phyloP scores from a whole-genome alignment of 2,888 invertebrate species.

The Drosophila seclusa region DNA sequence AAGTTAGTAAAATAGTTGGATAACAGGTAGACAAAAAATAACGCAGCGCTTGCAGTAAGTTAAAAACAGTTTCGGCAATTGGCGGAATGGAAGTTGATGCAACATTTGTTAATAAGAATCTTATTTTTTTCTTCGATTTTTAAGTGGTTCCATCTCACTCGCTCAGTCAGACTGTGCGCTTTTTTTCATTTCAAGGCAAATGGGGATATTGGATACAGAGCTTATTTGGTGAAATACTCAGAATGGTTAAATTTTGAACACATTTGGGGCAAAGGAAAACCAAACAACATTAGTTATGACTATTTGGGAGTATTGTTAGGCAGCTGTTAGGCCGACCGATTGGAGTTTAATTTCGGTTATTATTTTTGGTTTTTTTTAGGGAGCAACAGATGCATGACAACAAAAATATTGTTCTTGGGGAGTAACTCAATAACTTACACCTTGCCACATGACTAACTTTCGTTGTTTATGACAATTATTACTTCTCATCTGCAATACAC shows the following conservation, averaged over 20 bases:
- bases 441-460: slow-evolving; percentile 38
- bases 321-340: slow-evolving; percentile 8
- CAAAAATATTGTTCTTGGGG: slow-evolving; percentile 17
- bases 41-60: slow-evolving; percentile 24
- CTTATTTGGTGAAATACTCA: background rate
- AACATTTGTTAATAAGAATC: background rate
- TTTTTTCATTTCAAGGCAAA: background rate
- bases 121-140: background rate
- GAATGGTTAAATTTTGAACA: background rate
- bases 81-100: background rate
- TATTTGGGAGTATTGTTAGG: slow-evolving; percentile 6
- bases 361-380: background rate
- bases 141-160: background rate
- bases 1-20: background rate
- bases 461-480: slow-evolving; percentile 41
- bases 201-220: background rate
- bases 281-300: background rate
- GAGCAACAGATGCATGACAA: slow-evolving; percentile 10
- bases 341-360: background rate
- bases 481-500: slow-evolving; percentile 66
- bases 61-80: background rate
- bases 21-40: slow-evolving; percentile 8
- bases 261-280: background rate
- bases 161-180: background rate
- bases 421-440: slow-evolving; percentile 58